These are phyloP conservation scores for Drosophila sp. DNA, from an alignment of 1,140 invertebrate genomes.

Conservation along the genomic window DNA sequence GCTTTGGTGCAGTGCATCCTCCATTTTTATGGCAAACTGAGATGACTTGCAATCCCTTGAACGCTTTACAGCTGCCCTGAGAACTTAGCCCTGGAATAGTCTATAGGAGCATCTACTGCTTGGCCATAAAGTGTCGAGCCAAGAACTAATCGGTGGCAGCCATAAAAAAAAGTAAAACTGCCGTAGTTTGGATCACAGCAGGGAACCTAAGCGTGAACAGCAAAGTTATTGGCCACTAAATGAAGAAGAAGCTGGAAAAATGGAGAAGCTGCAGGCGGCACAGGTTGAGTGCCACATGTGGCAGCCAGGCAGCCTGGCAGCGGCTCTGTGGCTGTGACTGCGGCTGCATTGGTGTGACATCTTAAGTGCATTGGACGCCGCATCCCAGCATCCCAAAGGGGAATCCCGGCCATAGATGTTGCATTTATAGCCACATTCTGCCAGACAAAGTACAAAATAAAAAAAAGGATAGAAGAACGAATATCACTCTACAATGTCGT, in stretches of 20 bases:
- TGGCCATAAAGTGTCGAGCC: slow-evolving; percentile 59
- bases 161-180: slow-evolving; percentile 64
- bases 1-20: background rate
- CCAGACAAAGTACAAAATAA: slow-evolving; percentile 24
- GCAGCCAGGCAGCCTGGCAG: slow-evolving; percentile 38
- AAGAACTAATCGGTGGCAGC: slow-evolving; percentile 71
- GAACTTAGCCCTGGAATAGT: background rate
- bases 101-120: slow-evolving; percentile 24
- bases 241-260: slow-evolving; percentile 7
- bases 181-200: slow-evolving; percentile 12
- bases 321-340: slow-evolving; percentile 18
- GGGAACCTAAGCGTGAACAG: slow-evolving; percentile 11
- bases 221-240: slow-evolving; percentile 70
- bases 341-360: slow-evolving; percentile 67
- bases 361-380: slow-evolving; percentile 68
- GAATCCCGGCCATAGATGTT: slow-evolving; percentile 23
- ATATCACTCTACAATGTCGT: slow-evolving; percentile 11
- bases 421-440: slow-evolving; percentile 29
- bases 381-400: background rate
- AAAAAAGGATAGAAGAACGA: background rate
- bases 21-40: background rate
- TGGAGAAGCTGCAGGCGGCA: slow-evolving; percentile 7
- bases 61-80: slow-evolving; percentile 13
- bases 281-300: slow-evolving; percentile 57
- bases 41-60: slow-evolving; percentile 9